Percentiles rank a stretch among this genome's conserved stretches.
Conservation (phyloP, 2,888 invertebrate species). For the Parnassius orleans region DNA sequence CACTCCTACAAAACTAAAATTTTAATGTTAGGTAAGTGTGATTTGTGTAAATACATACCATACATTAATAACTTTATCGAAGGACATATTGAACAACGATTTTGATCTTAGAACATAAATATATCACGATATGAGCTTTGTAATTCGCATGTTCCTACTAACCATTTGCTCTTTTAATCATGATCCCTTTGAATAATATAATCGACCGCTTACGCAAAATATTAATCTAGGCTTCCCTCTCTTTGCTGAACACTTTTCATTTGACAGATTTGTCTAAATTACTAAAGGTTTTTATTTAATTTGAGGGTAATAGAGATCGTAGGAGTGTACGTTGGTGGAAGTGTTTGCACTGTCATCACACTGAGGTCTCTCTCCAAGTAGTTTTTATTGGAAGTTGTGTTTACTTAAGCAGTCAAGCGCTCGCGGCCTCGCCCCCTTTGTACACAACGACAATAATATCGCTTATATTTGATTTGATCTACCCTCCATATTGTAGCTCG, state of each 20-base stretch:
- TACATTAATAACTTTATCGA: too few relatives aligned
- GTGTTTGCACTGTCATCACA: constrained; percentile 57
- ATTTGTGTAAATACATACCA: too few relatives aligned
- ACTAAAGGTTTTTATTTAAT: constrained; percentile 73
- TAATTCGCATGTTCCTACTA: too few relatives aligned
- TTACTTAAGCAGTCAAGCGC: constrained; percentile 51
- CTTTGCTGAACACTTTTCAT: constrained; percentile 79
- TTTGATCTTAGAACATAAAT: too few relatives aligned
- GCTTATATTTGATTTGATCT: constrained; percentile 68
- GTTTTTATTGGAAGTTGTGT: constrained; percentile 75
- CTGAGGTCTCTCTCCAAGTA: constrained; percentile 64
- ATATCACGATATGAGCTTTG: too few relatives aligned
- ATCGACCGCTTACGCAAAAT: constrained; percentile 59
- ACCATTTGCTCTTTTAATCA: too few relatives aligned
- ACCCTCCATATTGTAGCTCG: constrained; percentile 47
- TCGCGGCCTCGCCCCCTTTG: constrained; percentile 50
- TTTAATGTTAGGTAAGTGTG: too few relatives aligned
- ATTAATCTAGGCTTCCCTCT: constrained; percentile 63
- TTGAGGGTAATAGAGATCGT: constrained; percentile 66
- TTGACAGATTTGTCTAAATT: constrained; percentile 79
- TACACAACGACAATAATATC: constrained; percentile 66
- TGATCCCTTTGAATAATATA: neutral
- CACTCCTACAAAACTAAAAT: too few relatives aligned
- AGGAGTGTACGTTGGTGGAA: constrained; percentile 44
- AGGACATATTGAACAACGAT: too few relatives aligned